A percentile compares a stretch with the other conserved stretches of the same genome.
phyloP scores from a whole-genome alignment of 2,797 vertebrate genomes.

The Micromesistius poutassou region DNA sequence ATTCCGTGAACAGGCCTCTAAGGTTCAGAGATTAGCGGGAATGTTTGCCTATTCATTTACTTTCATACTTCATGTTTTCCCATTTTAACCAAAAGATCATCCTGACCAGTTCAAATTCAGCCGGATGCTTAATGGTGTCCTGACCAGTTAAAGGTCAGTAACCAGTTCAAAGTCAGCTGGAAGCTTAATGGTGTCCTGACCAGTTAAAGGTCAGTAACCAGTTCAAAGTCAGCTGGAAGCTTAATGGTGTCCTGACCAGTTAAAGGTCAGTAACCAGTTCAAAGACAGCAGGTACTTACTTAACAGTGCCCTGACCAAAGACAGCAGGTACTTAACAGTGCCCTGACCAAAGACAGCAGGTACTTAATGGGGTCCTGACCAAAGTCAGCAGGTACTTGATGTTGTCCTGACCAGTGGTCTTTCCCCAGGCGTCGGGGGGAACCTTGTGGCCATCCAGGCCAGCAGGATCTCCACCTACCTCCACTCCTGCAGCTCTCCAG shows the following conservation, averaged over 20 bases:
- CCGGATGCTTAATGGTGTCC: background rate
- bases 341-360: conserved; percentile 55
- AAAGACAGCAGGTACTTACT: too few relatives aligned
- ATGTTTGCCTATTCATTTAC: background rate
- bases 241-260: background rate
- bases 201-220: conserved; percentile 2
- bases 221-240: background rate
- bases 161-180: background rate
- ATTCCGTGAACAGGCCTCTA: background rate
- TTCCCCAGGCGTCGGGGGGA: conserved; percentile 92
- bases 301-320: background rate
- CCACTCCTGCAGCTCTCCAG: conserved; percentile 83
- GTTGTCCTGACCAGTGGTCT: conserved; percentile 59
- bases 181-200: background rate
- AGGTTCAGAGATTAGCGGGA: background rate
- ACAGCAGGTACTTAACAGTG: too few relatives aligned
- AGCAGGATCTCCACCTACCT: conserved; percentile 98
- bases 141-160: background rate
- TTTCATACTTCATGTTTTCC: too few relatives aligned
- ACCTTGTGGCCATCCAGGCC: conserved; percentile 95
- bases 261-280: too few relatives aligned
- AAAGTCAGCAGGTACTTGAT: conserved; percentile 87
- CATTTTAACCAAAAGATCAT: background rate
- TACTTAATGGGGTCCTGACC: background rate
- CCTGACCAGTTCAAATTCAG: background rate